Base-by-base conservation (phyloP, 2,113 vertebrate species). In the Epinephelus lanceolatus region DNA sequence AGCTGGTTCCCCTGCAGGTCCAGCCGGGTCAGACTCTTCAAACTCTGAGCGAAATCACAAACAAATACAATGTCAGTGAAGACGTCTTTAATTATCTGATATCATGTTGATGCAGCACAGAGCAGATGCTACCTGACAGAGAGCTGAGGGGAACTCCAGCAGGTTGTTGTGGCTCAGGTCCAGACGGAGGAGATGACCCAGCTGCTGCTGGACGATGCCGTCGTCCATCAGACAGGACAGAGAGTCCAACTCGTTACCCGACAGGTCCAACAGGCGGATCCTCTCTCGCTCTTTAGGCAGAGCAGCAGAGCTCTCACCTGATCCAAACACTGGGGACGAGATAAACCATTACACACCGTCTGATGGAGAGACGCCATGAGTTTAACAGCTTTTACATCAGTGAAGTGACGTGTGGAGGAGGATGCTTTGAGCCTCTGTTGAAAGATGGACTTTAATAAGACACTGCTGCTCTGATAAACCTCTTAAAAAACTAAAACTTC, bases 161-260 rank as follows among this genome's bases (percentile, higher is more conserved):
- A 99, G 95, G n/a, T 57, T 84, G 91, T 99, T 99, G 92, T 96
- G 96, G 76, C 97, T 97, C 70, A 99, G 96, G 86, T 99, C 98
- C 74, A 99, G 92, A 42, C 95, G 97, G 62, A 95, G 90, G 17
- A 99, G 94, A 56, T 96, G 96, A 78, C 96, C 94, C 80, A 99
- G 89, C 42, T 97, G 96, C 81, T 94, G 93, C 67, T 78, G 95
- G 76, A 98, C 89, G 6, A 82, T 82, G 33, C 86, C 90, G 15
- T 92, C 95, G 65, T 96, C 96, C 91, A 94, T 93, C 74, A 99
- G 90, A 80, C 95, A 96, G 80, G 96, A 96, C 62, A 98, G 93
- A 53, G 94, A 95, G 90, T 95, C 95, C 91, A 99, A 85, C 78
- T 99, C 98, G 81, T 99, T 99, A 37, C 96, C 97, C 1, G 98